Evolutionary conservation across 2,113 vertebrate species (phyloP), one percentile per base, ranked within the genome.

Genomic region (Esox niger): DNA sequence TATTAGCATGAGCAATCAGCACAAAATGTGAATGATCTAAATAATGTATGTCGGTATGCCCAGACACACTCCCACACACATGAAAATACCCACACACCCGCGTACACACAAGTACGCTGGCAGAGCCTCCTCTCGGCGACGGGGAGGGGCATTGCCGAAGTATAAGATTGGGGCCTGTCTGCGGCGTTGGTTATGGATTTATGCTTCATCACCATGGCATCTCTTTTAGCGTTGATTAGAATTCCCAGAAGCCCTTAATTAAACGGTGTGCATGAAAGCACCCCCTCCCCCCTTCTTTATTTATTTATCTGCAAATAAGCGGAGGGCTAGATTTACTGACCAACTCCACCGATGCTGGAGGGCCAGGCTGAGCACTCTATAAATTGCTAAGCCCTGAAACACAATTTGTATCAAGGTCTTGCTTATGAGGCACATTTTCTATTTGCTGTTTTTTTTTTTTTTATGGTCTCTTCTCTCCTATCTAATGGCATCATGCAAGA

Each of bases 241-340:
- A 89, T 87, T 86, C 86, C 81, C 87, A 82, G 73, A 87, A 87
- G 81, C 73, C 70, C 69, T 88, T 90, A 87, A 90, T 91, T 88
- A 90, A 89, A 85, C 70, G 63, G 38, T 79, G 63, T 52, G 67
- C 72, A 70, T 78, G 62, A 76, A 77, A 80, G 75, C 66, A 64
- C 26, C 23, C 6, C 17, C 15, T 70, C 52, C 17, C 20, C n/a
- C 32, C 38, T 17, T 15, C 38, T 6, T 67, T 75, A 78, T 79
- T 86, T 80, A 86, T 84, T 86, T 87, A 71, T 84, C 77, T 83
- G 43, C 67, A 70, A 82, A 79, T 63, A 70, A 76, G 59, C 64
- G 46, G 55, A 71, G 66, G 56, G 66, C 64, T 73, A 76, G 82
- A 88, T 89, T 89, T 80, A 87, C 73, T 61, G 74, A 82, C 84